These are phyloP conservation scores for Heterodera carotae DNA, from an alignment of 1,140 invertebrate genomes.

Conservation along the genomic window DNA sequence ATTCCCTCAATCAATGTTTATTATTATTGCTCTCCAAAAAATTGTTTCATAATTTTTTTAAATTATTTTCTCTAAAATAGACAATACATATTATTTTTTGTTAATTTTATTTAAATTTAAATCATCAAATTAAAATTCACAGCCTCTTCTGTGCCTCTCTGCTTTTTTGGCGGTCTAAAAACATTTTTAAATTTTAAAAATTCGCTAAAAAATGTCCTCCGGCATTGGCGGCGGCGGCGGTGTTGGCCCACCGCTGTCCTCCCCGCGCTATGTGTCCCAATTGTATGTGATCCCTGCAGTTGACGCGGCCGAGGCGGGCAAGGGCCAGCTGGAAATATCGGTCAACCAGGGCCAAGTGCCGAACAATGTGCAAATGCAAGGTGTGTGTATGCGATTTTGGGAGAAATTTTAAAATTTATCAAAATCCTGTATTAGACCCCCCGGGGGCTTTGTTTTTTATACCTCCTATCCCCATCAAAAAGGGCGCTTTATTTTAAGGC, in stretches of 20 bases:
- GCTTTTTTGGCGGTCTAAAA: background rate
- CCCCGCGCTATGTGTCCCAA: conserved; percentile 58
- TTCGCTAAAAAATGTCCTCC: background rate
- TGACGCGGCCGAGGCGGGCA: conserved; percentile 90
- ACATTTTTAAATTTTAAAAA: background rate
- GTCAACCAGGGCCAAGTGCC: conserved; percentile 96
- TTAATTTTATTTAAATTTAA: no score
- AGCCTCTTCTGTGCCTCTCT: no score
- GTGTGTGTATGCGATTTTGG: background rate
- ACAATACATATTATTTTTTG: no score
- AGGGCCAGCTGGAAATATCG: conserved; percentile 94
- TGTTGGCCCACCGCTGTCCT: background rate
- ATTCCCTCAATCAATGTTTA: no score
- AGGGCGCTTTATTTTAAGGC: no score
- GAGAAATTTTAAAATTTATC: background rate
- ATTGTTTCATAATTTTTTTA: no score
- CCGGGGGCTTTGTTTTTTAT: no score
- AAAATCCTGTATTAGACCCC: no score
- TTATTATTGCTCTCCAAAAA: no score
- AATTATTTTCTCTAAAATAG: no score
- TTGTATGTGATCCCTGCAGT: conserved; percentile 72
- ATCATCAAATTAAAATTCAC: no score
- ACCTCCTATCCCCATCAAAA: no score
- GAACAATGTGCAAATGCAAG: conserved; percentile 90
- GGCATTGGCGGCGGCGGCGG: background rate